These are phyloP conservation scores for Anthoscopus minutus DNA, from an alignment of 2,113 vertebrate genomes.

Conservation along the genomic window DNA sequence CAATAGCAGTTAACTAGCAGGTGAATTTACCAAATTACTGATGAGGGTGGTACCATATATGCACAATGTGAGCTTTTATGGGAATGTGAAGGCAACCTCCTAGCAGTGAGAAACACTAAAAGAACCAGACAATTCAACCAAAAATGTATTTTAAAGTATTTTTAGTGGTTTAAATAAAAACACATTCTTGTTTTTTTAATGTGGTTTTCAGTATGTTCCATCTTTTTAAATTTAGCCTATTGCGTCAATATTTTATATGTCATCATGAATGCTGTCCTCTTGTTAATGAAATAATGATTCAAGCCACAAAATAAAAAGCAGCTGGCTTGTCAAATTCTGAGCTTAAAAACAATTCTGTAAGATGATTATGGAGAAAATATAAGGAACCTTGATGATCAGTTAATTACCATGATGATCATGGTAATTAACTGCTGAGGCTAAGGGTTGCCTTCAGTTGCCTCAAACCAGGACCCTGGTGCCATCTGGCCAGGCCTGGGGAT, in stretches of 20 bases:
- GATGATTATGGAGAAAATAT: background rate
- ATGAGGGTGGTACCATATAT: background rate
- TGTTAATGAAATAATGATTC: constrained; percentile 64
- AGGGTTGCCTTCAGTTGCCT: background rate
- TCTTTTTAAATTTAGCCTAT: constrained; percentile 59
- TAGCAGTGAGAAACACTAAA: background rate
- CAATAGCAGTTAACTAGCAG: background rate
- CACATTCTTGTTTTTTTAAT: constrained; percentile 32
- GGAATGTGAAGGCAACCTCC: background rate
- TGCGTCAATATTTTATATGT: constrained; percentile 61
- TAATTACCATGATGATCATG: too few relatives aligned
- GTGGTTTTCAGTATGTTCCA: constrained; percentile 27
- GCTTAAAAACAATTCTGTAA: background rate
- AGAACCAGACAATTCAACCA: constrained; percentile 13
- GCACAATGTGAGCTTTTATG: constrained; percentile 5
- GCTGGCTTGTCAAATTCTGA: background rate
- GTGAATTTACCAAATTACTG: background rate
- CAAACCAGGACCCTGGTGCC: background rate
- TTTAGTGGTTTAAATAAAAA: constrained; percentile 50
- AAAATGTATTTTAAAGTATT: constrained; percentile 54
- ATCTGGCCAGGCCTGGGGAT: background rate
- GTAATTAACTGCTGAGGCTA: background rate
- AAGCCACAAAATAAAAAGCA: constrained; percentile 68
- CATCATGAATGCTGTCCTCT: constrained; percentile 53
- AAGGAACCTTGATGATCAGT: background rate